A percentile compares a stretch with the other conserved stretches of the same genome.
These are phyloP conservation scores for Mesocentrotus franciscanus DNA, from an alignment of 53 echinoderm and acorn worm genomes.

Conservation along the genomic window DNA sequence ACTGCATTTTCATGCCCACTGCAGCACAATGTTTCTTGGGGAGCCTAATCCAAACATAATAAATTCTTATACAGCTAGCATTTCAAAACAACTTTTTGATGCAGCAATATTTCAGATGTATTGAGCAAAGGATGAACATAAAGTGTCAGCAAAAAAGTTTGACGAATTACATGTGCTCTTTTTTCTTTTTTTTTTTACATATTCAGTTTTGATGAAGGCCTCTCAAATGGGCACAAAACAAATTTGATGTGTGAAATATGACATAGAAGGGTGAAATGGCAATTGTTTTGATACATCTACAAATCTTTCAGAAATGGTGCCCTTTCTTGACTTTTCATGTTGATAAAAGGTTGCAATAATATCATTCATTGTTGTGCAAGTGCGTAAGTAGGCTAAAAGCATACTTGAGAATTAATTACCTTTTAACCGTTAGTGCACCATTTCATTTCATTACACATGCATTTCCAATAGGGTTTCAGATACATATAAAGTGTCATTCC, in stretches of 20 bases:
- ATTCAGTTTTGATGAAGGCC: neutral
- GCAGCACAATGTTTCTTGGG: neutral
- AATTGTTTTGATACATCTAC: neutral
- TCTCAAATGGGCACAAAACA: neutral
- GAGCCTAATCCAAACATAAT: neutral
- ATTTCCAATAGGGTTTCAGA: no score
- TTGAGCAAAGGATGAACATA: neutral
- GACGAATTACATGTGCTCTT: no score
- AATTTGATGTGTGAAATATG: neutral
- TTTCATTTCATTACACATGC: no score
- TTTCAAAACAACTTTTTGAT: neutral
- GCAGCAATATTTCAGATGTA: slow-evolving; percentile 39
- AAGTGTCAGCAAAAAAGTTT: neutral
- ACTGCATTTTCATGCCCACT: neutral
- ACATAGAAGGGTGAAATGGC: neutral
- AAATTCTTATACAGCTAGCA: neutral
- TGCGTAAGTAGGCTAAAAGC: no score
- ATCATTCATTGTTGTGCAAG: neutral
- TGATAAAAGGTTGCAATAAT: neutral
- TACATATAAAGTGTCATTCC: no score
- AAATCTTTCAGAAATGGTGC: neutral
- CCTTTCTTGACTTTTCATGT: neutral
- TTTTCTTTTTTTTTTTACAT: no score
- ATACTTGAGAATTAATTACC: no score
- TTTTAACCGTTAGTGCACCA: no score